Conservation (phyloP, 30 jellyfish, hydroid and myxozoan species). For the Aurelia aurita complex sp. Pacific region DNA sequence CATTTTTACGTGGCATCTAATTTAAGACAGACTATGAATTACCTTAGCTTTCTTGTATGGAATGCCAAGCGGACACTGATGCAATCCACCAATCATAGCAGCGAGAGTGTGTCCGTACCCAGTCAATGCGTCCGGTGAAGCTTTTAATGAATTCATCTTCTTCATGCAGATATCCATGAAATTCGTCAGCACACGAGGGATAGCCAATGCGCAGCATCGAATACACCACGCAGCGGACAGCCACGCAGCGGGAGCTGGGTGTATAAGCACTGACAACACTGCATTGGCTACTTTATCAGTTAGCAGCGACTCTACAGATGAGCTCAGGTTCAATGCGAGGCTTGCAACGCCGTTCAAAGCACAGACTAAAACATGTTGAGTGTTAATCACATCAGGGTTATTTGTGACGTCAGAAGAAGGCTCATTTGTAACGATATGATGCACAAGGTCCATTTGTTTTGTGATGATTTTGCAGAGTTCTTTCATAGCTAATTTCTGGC, state of each 20-base stretch:
- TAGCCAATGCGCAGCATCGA: conserved; percentile 92
- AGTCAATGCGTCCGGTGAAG: conserved; percentile 86
- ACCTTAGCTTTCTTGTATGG: conserved; percentile 93
- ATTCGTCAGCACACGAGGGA: conserved; percentile 78
- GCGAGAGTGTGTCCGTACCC: conserved; percentile 98
- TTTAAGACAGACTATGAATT: not conserved
- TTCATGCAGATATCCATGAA: conserved; percentile 77
- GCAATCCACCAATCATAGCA: conserved; percentile 93
- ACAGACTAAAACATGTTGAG: conserved; percentile 97
- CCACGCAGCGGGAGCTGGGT: conserved; percentile 99
- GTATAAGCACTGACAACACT: conserved; percentile 89
- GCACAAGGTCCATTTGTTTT: conserved; percentile 90
- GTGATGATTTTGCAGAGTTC: conserved; percentile 87
- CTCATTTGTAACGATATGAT: conserved; percentile 76
- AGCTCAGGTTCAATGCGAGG: conserved; percentile 77
- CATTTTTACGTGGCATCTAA: no score
- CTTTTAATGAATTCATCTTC: conserved; percentile 82
- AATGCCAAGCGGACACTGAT: conserved; percentile 93
- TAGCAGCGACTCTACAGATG: conserved; percentile 80
- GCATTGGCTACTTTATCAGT: conserved; percentile 74
- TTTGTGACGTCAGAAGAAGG: conserved; percentile 45
- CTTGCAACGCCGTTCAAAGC: conserved; percentile 92
- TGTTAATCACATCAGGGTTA: conserved; percentile 82
- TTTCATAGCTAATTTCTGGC: conserved; percentile 85
- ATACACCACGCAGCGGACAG: conserved; percentile 99